A percentile compares a stretch with the other conserved stretches of the same genome.
These are phyloP conservation scores for Xenopus petersii DNA, from an alignment of 2,797 vertebrate genomes.

Conservation along the genomic window DNA sequence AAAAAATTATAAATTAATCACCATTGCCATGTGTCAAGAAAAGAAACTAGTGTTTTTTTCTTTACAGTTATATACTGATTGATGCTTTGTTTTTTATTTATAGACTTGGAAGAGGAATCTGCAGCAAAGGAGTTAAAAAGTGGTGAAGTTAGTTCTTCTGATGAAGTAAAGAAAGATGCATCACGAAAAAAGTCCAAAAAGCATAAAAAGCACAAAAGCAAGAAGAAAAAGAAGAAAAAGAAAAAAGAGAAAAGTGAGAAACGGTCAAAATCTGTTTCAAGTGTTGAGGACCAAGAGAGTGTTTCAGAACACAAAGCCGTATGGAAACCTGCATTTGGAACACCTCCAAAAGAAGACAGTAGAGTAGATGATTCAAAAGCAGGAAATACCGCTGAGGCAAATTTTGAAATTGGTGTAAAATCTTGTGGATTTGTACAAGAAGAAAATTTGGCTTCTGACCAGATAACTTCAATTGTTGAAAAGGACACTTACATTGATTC, in stretches of 20 bases:
- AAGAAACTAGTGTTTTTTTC: too few species aligned
- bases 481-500: conserved; percentile 17
- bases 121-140: conserved; percentile 67
- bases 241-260: conserved; percentile 77
- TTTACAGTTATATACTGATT: too few species aligned
- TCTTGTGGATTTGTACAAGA: not conserved
- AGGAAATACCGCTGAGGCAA: not conserved
- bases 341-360: conserved; percentile 43
- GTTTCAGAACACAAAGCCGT: conserved; percentile 56
- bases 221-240: conserved; percentile 86
- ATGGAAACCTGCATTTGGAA: conserved; percentile 54
- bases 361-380: conserved; percentile 22
- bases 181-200: conserved; percentile 84
- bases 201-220: conserved; percentile 88
- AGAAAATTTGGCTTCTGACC: not conserved
- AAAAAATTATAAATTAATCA: too few species aligned
- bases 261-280: conserved; percentile 68
- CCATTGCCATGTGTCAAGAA: too few species aligned
- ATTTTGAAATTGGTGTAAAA: not conserved
- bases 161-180: conserved; percentile 69
- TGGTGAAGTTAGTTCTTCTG: conserved; percentile 70
- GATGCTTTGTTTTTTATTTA: conserved; percentile 38
- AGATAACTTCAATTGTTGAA: not conserved
- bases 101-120: conserved; percentile 67
- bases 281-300: conserved; percentile 66